Base-by-base conservation (phyloP, 2,113 vertebrate genomes). In the Camarhynchus parvulus region DNA sequence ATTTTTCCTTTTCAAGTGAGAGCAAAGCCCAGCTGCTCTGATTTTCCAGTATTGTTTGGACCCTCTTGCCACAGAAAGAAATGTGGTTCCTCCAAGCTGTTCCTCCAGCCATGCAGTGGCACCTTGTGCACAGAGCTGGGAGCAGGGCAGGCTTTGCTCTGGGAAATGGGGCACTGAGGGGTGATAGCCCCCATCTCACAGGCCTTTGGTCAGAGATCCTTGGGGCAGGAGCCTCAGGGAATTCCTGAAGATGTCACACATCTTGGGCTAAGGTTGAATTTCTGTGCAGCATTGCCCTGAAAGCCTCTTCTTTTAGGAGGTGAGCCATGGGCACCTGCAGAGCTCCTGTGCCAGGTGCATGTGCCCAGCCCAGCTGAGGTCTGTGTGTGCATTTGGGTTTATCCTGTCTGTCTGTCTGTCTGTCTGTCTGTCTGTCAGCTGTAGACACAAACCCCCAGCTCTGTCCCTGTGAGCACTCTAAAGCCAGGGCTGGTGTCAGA, bases 111-210 rank as follows among this genome's bases (percentile, higher is more conserved):
- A 10, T 16, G 24, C 1, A 27, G 74, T 0, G 24, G 31, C 63
- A 8, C 18, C 68, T 0, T 0, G 27, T 49, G 44, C 46, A 49
- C 58, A 30, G 58, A 30, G 49, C 14, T 82, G 70, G 55, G 61
- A 24, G 24, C 63, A 49, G 70, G 25, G 39, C 46, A 14, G 11
- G 9, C 33, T 42, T 16, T 90, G 67, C 12, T 33, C 4, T 24
- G 75, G 75, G 63, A 64, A 27, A 1, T 8, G 33, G 50, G 55
- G 56, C 55, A 31, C 9, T 4, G 30, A 9, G 67, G 11, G 77
- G 9, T 4, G 24, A 13, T 1, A 35, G 35, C 42, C 25, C 3
- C 0, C 1, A 2, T 41, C 37, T 37, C 88, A 83, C n/a, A 68
- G 81, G 21, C 47, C 4, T 67, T 44, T 9, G 56, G 11, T 39